Percentiles rank a stretch among this genome's conserved stretches.
Conservation (phyloP, 2,797 vertebrate species). For the Chiloscyllium punctatum region DNA sequence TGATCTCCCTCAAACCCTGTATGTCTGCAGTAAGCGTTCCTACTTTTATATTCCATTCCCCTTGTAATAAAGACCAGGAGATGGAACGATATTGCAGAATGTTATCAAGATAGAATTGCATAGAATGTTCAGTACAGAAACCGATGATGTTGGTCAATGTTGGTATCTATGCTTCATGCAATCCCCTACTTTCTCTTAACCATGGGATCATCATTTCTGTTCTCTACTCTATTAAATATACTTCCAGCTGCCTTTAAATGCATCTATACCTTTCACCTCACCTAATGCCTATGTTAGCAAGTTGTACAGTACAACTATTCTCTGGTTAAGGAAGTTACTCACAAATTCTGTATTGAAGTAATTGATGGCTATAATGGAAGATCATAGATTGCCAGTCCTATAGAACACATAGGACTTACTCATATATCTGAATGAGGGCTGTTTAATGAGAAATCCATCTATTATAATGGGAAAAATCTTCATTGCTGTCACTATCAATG, state of each 20-base stretch:
- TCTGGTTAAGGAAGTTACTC: not conserved
- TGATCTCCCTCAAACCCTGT: too few species aligned
- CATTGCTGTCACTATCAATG: too few species aligned
- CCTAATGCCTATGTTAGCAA: not conserved
- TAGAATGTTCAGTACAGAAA: not conserved
- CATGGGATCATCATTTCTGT: not conserved
- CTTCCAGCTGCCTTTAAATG: not conserved
- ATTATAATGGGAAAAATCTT: too few species aligned
- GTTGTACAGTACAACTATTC: not conserved
- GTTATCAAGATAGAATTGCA: not conserved
- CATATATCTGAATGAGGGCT: too few species aligned
- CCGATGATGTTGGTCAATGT: not conserved
- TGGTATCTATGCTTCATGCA: not conserved
- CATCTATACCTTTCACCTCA: not conserved
- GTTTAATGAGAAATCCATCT: not conserved
- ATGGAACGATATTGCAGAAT: not conserved
- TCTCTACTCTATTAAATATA: not conserved
- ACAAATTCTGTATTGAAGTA: not conserved
- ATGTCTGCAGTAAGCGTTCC: too few species aligned
- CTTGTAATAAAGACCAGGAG: too few species aligned
- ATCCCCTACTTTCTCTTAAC: not conserved
- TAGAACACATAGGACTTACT: not conserved
- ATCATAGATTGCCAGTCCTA: not conserved
- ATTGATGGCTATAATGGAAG: not conserved
- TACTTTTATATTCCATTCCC: too few species aligned